phyloP scores from a whole-genome alignment of 2,797 vertebrate genomes.

The Cheirogaleus major region DNA sequence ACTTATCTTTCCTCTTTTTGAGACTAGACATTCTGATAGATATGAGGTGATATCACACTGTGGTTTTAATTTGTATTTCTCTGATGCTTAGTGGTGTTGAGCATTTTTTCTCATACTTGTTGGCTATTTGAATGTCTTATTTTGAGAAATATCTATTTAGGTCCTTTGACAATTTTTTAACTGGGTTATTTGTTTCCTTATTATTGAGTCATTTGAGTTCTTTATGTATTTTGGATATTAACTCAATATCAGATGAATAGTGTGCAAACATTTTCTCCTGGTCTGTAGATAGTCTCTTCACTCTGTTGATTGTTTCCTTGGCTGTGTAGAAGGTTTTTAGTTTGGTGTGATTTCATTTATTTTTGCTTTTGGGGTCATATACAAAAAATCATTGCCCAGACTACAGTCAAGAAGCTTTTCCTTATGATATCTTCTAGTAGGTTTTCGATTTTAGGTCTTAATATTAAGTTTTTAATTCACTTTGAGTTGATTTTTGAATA shows the following conservation, averaged over 20 bases:
- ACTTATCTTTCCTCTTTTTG: not conserved
- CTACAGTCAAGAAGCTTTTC: not conserved
- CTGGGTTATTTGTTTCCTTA: not conserved
- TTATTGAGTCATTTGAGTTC: not conserved
- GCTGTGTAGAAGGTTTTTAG: not conserved
- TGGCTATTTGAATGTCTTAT: not conserved
- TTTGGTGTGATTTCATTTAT: not conserved
- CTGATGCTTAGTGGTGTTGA: not conserved
- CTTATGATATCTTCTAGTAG: not conserved
- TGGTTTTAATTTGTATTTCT: not conserved
- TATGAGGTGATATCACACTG: not conserved
- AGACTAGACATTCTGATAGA: not conserved
- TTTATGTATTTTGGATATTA: not conserved
- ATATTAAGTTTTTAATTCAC: not conserved
- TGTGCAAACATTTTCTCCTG: not conserved
- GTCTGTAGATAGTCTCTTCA: not conserved
- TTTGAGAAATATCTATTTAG: not conserved
- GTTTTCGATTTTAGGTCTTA: not conserved
- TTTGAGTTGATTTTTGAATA: not conserved
- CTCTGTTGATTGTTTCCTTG: not conserved
- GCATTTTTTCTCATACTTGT: not conserved
- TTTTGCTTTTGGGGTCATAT: not conserved
- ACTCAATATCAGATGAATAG: not conserved
- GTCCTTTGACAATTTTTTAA: not conserved
- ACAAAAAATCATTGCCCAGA: not conserved